Conservation (phyloP, 2,113 vertebrate species). For the Coturnix japonica region DNA sequence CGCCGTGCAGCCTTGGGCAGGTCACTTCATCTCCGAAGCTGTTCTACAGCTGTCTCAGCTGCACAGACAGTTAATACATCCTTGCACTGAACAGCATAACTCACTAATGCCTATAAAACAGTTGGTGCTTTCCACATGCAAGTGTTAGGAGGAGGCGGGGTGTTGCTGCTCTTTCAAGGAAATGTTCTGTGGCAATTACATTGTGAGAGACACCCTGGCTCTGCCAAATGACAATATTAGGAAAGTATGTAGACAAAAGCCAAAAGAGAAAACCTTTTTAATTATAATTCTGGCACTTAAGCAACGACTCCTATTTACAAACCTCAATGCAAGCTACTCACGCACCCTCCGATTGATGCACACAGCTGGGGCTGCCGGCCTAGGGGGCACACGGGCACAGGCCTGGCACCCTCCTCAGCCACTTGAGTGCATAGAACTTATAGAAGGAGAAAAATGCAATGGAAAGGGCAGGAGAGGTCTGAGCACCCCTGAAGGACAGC, state of each 20-base stretch:
- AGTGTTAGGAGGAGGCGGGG: constrained; percentile 52
- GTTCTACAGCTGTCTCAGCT: constrained; percentile 42
- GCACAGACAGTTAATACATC: neutral
- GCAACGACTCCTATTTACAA: neutral
- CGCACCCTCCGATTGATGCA: neutral
- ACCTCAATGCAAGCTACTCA: fast-evolving
- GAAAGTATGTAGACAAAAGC: constrained; percentile 54
- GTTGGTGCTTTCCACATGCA: constrained; percentile 58
- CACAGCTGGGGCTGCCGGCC: fast-evolving
- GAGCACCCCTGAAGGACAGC: fast-evolving
- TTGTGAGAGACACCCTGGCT: constrained; percentile 14
- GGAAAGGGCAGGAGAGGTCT: neutral
- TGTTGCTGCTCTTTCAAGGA: constrained; percentile 59
- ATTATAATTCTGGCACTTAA: constrained; percentile 37
- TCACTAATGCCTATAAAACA: constrained; percentile 59
- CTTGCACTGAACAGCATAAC: neutral
- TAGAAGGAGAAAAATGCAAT: neutral
- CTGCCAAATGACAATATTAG: constrained; percentile 52
- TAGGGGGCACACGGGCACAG: fast-evolving
- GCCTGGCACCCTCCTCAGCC: neutral
- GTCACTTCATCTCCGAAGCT: constrained; percentile 5
- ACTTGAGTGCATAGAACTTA: fast-evolving
- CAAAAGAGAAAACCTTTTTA: constrained; percentile 46
- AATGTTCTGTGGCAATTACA: constrained; percentile 61
- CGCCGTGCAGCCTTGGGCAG: neutral